Base-by-base conservation (phyloP, 2,888 invertebrate species). In the Hyalella azteca region DNA sequence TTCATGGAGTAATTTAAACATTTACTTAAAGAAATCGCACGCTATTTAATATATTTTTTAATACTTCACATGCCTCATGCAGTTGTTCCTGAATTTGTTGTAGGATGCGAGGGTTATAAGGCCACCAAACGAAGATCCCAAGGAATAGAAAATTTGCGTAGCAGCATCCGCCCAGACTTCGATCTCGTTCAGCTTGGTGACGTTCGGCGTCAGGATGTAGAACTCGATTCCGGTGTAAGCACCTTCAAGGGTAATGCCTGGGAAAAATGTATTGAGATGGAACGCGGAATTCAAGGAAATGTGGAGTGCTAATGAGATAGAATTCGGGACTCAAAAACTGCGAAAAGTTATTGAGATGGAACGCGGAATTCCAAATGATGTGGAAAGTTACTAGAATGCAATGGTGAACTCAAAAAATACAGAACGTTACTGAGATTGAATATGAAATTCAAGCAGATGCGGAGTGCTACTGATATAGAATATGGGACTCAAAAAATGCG, bases 181-280 rank as follows among this genome's bases (percentile, higher is more conserved):
- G 7, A 94, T 92, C 86, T 94, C 93, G 45, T 90, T 89, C 78
- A 94, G 90, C 86, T 91, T 92, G 73, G 90, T 90, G 89, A 93
- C 93, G 86, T 94, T 92, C 3, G 95, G 95, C 60, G 92, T 93
- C 66, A 82, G 45, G 73, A 95, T 88, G 87, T 94, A 95, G 87
- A 93, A 94, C 4, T 93, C 87, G 78, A 95, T 92, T 1, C 95
- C 95, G 41, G 92, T 91, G 1, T 90, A 89, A 4, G 95, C 93
- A 15, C 95, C 95, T 0, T 93, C 93, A 78, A 95, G 89, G 1
- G 94, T 92, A 5, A 93, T 92, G 0, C 94, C 83, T 83, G 79
- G n/a, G 32, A 29, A 40, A 19, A n/a, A 19, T 3, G 26, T 9
- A 11, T 5, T 40, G 22, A 86, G 50, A 22, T 15, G 50, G 15